Conservation (phyloP, 30 jellyfish, hydroid and myxozoan species). For the Turritopsis rubra region DNA sequence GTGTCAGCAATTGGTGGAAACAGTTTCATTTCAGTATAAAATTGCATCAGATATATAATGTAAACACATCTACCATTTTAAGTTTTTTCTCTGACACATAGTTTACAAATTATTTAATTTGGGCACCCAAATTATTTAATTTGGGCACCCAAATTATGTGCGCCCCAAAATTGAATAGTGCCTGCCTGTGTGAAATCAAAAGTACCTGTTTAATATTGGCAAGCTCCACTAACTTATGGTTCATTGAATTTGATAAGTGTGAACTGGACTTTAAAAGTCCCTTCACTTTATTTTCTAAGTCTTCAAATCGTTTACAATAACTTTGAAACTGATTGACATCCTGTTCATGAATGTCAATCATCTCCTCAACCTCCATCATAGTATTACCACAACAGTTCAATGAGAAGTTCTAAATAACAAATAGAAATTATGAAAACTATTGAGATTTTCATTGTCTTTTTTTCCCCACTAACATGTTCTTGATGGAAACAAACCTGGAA, state of each 20-base stretch:
- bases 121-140: too few species aligned
- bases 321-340: slow-evolving; percentile 33
- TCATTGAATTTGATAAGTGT: background rate
- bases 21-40: too few species aligned
- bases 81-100: too few species aligned
- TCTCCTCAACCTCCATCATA: slow-evolving; percentile 29
- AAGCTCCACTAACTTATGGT: background rate
- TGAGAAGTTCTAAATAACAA: slow-evolving; percentile 7
- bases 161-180: too few species aligned
- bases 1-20: too few species aligned
- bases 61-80: too few species aligned
- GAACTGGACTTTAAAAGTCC: slow-evolving; percentile 8
- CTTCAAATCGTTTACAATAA: slow-evolving; percentile 18
- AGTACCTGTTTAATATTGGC: background rate
- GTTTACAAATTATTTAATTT: too few species aligned
- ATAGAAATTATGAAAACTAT: background rate
- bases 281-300: slow-evolving; percentile 5
- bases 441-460: background rate
- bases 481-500: slow-evolving; percentile 44
- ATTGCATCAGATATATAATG: too few species aligned
- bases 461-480: too few species aligned
- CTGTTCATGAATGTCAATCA: slow-evolving; percentile 36
- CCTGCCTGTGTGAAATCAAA: background rate
- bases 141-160: too few species aligned
- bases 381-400: slow-evolving; percentile 30